A percentile compares a stretch with the other conserved stretches of the same genome.
phyloP scores from a whole-genome alignment of 2,797 vertebrate species.

The Heterohyrax brucei region DNA sequence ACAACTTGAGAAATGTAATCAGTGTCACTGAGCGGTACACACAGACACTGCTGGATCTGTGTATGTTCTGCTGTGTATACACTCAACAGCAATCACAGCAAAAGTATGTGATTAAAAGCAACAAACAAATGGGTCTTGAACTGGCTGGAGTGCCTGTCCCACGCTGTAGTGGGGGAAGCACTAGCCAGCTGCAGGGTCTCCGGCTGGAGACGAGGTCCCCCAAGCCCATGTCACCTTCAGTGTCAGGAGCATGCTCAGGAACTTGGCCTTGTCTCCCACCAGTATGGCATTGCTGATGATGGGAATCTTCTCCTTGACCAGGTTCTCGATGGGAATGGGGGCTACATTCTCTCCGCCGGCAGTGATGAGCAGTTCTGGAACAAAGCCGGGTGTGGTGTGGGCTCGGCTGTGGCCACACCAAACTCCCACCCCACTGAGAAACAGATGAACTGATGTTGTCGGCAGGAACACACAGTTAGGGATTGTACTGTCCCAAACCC shows the following conservation, averaged over 20 bases:
- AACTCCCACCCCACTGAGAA: fast-evolving
- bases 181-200: neutral
- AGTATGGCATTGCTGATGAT: slow-evolving; percentile 96
- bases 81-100: neutral
- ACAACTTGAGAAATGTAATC: neutral
- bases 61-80: neutral
- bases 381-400: neutral
- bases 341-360: slow-evolving; percentile 96
- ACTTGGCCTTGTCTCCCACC: slow-evolving; percentile 96
- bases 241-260: slow-evolving; percentile 95
- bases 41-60: neutral
- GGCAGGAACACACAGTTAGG: neutral
- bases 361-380: slow-evolving; percentile 97
- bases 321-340: slow-evolving; percentile 95
- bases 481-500: too few species aligned
- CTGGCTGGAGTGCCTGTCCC: fast-evolving
- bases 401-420: fast-evolving
- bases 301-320: slow-evolving; percentile 94
- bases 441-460: neutral
- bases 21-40: neutral
- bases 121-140: neutral
- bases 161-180: neutral
- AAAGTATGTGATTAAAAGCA: neutral
- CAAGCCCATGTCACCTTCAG: slow-evolving; percentile 93
- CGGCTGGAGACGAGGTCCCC: neutral